Percentiles rank a stretch among this genome's conserved stretches.
These are phyloP conservation scores for Crossaster papposus DNA, from an alignment of 53 echinoderm and acorn worm species.

Conservation along the genomic window DNA sequence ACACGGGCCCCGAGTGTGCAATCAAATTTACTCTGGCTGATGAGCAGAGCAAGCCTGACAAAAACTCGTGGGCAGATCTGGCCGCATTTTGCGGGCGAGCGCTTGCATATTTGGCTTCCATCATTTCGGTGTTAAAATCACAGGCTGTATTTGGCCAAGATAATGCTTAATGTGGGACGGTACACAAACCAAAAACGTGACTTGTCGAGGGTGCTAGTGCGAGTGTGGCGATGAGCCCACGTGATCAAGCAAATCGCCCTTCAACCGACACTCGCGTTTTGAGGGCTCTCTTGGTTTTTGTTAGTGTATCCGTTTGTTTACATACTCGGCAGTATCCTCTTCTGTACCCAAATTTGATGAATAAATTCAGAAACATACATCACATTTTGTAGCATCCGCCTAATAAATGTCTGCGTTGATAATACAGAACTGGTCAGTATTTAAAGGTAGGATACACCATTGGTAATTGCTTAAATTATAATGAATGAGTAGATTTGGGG, in stretches of 20 bases:
- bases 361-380: background rate
- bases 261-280: background rate
- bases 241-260: background rate
- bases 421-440: no score
- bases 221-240: background rate
- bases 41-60: constrained; percentile 52
- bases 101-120: constrained; percentile 43
- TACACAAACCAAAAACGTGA: constrained; percentile 27
- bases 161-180: constrained; percentile 49
- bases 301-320: background rate
- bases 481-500: no score
- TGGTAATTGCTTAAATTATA: no score
- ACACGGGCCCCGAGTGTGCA: constrained; percentile 35
- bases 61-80: constrained; percentile 38
- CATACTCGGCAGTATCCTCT: background rate
- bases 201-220: background rate
- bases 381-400: background rate
- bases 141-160: constrained; percentile 45
- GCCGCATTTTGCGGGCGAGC: constrained; percentile 25
- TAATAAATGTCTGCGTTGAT: background rate
- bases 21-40: constrained; percentile 59
- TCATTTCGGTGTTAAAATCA: constrained; percentile 46
- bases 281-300: background rate
- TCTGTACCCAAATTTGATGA: background rate
- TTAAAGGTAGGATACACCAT: no score